Percentiles rank a stretch among this genome's conserved stretches.
Evolutionary conservation across 2,888 invertebrate species (phyloP).

Genomic region (Hipparchia sbordonii): DNA sequence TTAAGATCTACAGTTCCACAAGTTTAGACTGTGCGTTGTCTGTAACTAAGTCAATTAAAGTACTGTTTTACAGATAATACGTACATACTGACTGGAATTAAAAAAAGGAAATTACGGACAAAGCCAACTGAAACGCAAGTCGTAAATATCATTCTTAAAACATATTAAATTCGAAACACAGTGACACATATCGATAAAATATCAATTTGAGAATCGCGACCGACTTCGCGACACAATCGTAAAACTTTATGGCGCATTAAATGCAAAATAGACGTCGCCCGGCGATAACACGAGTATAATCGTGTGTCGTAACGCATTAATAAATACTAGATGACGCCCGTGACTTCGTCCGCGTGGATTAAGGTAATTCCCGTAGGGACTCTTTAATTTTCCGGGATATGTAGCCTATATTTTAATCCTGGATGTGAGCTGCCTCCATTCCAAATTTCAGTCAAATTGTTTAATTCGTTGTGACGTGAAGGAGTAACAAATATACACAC

Average conservation of each 20-base stretch:
- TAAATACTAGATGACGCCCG: conserved; percentile 42
- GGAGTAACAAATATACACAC: no score
- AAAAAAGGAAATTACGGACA: background rate
- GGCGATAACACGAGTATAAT: conserved; percentile 46
- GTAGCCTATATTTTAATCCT: no score
- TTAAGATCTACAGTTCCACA: background rate
- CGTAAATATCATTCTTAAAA: conserved; percentile 11
- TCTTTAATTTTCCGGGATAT: no score
- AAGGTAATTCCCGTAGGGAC: no score
- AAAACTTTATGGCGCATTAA: conserved; percentile 68
- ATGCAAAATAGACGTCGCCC: conserved; percentile 61
- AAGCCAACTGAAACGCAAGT: background rate
- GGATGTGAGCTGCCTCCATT: no score
- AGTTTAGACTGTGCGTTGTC: no score
- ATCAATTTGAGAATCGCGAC: conserved; percentile 60
- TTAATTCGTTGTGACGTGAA: no score
- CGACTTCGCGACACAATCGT: conserved; percentile 62
- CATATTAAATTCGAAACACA: conserved; percentile 29
- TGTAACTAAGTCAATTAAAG: no score
- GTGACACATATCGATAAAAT: conserved; percentile 58
- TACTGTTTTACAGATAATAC: no score
- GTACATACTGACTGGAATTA: no score
- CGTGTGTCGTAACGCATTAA: conserved; percentile 49
- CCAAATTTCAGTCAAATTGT: no score
- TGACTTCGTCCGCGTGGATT: no score